Conservation (phyloP, 92 coral and sea anemone species). For the Paragorgia papillata region DNA sequence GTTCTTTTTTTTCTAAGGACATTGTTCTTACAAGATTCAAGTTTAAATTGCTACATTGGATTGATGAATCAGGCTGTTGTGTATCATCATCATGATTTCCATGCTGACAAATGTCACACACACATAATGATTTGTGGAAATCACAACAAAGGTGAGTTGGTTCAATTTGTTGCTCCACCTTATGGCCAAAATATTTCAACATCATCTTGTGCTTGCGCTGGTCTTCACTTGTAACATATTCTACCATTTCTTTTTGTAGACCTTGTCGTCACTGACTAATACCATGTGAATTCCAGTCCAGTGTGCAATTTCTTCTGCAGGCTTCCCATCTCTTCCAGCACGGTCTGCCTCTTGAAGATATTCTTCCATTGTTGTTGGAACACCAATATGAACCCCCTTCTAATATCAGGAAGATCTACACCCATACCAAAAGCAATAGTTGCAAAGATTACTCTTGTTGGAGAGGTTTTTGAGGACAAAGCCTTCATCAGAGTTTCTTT, state of each 20-base stretch:
- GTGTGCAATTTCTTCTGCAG: slow-evolving; percentile 14
- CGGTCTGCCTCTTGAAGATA: slow-evolving; percentile 42
- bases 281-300: slow-evolving; percentile 16
- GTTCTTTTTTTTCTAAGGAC: background rate
- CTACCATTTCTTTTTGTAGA: slow-evolving; percentile 17
- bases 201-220: slow-evolving; percentile 23
- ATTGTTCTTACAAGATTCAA: too few species aligned
- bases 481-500: slow-evolving; percentile 11
- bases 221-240: slow-evolving; percentile 4
- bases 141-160: slow-evolving; percentile 35
- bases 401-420: slow-evolving; percentile 19
- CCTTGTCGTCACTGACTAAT: slow-evolving; percentile 2
- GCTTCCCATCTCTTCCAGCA: slow-evolving; percentile 52
- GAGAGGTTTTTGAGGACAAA: background rate
- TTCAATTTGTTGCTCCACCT: background rate
- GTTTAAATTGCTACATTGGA: too few species aligned
- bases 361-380: slow-evolving; percentile 24
- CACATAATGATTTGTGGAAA: slow-evolving; percentile 14
- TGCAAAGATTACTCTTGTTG: slow-evolving; percentile 18
- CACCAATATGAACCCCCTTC: slow-evolving; percentile 39
- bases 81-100: background rate
- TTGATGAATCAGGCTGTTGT: too few species aligned
- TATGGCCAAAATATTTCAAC: slow-evolving; percentile 24
- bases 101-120: slow-evolving; percentile 10
- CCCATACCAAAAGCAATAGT: slow-evolving; percentile 49